These are phyloP conservation scores for Rhyzopertha dominica DNA, from an alignment of 1,140 invertebrate genomes.

Conservation along the genomic window DNA sequence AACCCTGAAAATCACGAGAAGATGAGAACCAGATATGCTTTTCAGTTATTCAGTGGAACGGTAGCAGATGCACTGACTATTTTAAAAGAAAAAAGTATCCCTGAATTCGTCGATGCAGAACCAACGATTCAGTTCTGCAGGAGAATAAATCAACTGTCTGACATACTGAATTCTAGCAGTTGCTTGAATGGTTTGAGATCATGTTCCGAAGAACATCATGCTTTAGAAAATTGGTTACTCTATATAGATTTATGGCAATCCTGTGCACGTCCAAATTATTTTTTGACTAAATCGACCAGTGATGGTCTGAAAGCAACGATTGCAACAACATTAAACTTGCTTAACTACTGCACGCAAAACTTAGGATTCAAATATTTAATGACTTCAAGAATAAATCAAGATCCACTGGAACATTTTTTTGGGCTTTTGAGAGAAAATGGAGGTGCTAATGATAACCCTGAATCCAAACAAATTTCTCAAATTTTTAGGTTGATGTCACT, in stretches of 20 bases:
- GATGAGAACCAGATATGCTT: not conserved
- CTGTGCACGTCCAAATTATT: not conserved
- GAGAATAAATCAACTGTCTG: not conserved
- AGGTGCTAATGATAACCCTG: conserved; percentile 11
- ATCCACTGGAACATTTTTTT: conserved; percentile 18
- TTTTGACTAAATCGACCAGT: conserved; percentile 11
- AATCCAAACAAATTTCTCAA: conserved; percentile 12
- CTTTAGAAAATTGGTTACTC: no score
- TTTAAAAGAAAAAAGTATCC: not conserved
- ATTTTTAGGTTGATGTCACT: conserved; percentile 12
- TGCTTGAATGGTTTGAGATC: not conserved
- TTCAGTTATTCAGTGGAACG: conserved; percentile 1
- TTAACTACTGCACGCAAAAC: conserved; percentile 6
- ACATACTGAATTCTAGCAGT: not conserved
- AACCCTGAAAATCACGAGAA: not conserved
- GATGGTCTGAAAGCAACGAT: conserved; percentile 10
- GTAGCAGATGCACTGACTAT: not conserved
- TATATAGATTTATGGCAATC: no score
- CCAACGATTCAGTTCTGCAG: not conserved
- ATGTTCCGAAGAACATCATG: not conserved
- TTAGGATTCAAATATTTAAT: conserved; percentile 18
- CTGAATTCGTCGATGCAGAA: not conserved
- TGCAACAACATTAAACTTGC: conserved; percentile 9
- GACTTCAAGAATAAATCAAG: conserved; percentile 15
- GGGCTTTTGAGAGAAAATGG: conserved; percentile 10